Base-by-base conservation (phyloP, 1,140 invertebrate genomes). In the Nebria ingens region DNA sequence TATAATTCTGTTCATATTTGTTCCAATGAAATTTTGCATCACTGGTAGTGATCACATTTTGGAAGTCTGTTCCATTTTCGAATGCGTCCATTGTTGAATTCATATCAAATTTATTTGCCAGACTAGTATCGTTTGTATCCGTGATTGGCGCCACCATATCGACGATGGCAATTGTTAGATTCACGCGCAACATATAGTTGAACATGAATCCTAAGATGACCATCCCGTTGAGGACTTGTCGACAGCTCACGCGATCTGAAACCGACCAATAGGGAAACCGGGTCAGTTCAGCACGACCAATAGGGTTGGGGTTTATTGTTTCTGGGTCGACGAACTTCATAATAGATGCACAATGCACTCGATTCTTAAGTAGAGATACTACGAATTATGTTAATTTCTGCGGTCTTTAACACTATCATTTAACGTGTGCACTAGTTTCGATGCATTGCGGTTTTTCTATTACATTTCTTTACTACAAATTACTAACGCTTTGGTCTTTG, bases 151-250 rank as follows among this genome's bases (percentile, higher is more conserved):
- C 73, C 6, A 86, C 79, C 91, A 93, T 93, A 57, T 85, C 87
- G 6, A 93, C 88, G 52, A 95, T 90, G 55, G 89, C 89, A 42
- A 93, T 89, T 54, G 89, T 92, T 13, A 93, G 76, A 72, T 93
- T 93, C 2, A 93, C 88, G 23, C 91, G 76, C 12, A 93, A 71
- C 70, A 91, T 87, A 75, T 93, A 93, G 67, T 91, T 90, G 71
- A 89, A 76, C 84, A 90, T 89, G 71, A 91, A 91, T 53, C 88
- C 88, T 23, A 89, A 71, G 54, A 91, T 85, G 29, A 89, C 86
- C 84, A 92, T 87, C 25, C 89, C 77, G 72, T 89, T 87, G 49
- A 92, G 71, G 23, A 90, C 80, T 75, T 86, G 84, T 20, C 84
- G 81, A 71, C 87, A 89, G 74, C 82, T 80, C 67, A 90, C 68